Evolutionary conservation across 2,888 invertebrate species (phyloP).

Genomic region (Caenorhabditis virilis): DNA sequence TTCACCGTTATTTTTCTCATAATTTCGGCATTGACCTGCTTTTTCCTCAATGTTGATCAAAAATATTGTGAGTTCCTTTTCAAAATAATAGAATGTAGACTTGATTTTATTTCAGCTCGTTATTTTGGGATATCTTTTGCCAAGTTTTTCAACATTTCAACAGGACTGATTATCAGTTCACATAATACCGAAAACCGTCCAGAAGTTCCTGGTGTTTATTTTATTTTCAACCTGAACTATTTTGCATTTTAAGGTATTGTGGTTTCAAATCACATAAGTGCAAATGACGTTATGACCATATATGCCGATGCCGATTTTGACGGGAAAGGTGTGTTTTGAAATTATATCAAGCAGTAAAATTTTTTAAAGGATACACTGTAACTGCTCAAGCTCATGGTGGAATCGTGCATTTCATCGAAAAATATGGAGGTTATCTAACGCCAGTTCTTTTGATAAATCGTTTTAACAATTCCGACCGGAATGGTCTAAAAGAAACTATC

Average conservation of each 20-base stretch:
- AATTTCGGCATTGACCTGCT: constrained; percentile 29
- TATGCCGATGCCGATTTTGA: constrained; percentile 52
- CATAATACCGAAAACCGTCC: constrained; percentile 52
- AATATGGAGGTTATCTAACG: constrained; percentile 45
- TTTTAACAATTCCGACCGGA: constrained; percentile 14
- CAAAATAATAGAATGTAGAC: neutral
- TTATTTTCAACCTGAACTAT: neutral
- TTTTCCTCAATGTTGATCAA: constrained; percentile 12
- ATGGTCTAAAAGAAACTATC: constrained; percentile 8
- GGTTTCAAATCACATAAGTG: constrained; percentile 58
- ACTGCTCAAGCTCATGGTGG: constrained; percentile 61
- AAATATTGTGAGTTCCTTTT: constrained; percentile 16
- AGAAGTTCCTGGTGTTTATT: constrained; percentile 40
- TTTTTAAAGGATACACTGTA: constrained; percentile 50
- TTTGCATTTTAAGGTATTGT: constrained; percentile 46
- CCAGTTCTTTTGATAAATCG: constrained; percentile 44
- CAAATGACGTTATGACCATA: constrained; percentile 61
- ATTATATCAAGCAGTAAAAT: neutral
- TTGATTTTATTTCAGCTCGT: constrained; percentile 12
- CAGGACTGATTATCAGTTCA: constrained; percentile 51
- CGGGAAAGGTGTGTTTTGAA: constrained; percentile 16
- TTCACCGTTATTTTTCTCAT: constrained; percentile 44
- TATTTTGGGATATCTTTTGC: constrained; percentile 56
- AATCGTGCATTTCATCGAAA: constrained; percentile 40
- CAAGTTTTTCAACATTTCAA: constrained; percentile 53